Percentiles rank a stretch among this genome's conserved stretches.
Evolutionary conservation across 2,113 vertebrate genomes (phyloP).

Genomic region (Pogonocichla stellata): DNA sequence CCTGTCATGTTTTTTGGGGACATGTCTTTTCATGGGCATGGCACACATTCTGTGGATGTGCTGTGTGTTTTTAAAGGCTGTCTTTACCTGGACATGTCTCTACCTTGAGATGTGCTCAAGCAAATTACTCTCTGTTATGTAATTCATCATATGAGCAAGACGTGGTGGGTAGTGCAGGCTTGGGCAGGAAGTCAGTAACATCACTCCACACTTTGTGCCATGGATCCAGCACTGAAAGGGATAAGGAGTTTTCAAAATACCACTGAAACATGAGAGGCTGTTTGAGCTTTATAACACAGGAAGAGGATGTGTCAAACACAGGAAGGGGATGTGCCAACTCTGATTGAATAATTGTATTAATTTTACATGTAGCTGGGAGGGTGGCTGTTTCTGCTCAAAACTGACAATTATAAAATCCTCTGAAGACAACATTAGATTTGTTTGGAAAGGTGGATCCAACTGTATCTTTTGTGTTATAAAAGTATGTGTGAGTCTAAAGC

Average conservation of each 20-base stretch:
- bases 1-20: not conserved
- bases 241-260: not conserved
- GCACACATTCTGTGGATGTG: rapidly evolving
- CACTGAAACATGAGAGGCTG: not conserved
- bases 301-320: not conserved
- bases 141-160: not conserved
- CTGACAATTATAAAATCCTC: not conserved
- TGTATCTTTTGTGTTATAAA: not conserved
- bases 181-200: not conserved
- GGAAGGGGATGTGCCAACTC: not conserved
- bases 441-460: not conserved
- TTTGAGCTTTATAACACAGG: not conserved
- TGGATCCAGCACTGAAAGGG: not conserved
- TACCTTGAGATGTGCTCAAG: not conserved
- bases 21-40: not conserved
- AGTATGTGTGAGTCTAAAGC: not conserved
- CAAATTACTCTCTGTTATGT: not conserved
- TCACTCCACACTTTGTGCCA: not conserved
- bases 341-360: not conserved
- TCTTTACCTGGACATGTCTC: not conserved
- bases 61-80: not conserved
- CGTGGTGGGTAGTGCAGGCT: not conserved
- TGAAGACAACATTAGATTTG: not conserved
- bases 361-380: not conserved
- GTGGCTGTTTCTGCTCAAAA: not conserved